Base-by-base conservation (phyloP, 2,797 vertebrate genomes). In the Valencia hispanica region DNA sequence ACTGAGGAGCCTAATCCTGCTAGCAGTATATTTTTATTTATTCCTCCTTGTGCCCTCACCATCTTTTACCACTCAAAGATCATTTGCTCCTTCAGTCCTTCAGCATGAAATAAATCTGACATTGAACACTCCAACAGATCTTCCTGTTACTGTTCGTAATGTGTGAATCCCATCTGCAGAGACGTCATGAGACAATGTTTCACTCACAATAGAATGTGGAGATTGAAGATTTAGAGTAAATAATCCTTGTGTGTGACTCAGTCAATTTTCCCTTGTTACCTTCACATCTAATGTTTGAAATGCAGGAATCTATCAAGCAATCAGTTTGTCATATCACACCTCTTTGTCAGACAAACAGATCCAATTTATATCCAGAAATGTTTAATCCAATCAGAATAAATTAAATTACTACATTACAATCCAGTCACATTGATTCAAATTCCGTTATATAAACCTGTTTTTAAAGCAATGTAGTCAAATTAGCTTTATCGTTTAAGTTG, bases 1-100 rank as follows among this genome's bases (percentile, higher is more conserved):
- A 74, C 41, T 25, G 45, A 79, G 69, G 75, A 74, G 79, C 57
- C 79, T 78, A 74, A 86, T 88, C 87, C 79, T 5, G 15, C 75
- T 50, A 6, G 72, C 50, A 66, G 85, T 81, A 50, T 77, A 50
- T 79, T 78, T 84, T 80, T 51, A 82, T 88, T 83, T 65, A 61
- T 82, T 79, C 50, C n/a, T 84, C 47, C 22, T 81, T n/a, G 72
- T 51, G 2, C 27, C 36, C 47, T 57, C 59, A 74, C n/a, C 53
- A 77, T 39, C 51, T 36, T 74, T 72, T 68, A 11, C 17, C 50
- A 51, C 61, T 43, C 39, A 55, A 43, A 55, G 77, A 14, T 72
- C 41, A 78, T 68, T 80, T 76, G 65, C 74, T 76, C 50, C 65
- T 77, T 76, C 14, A 51, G 32, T 75, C n/a, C n/a, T n/a, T n/a